These are phyloP conservation scores for Pachypanchax playfairii DNA, from an alignment of 2,113 vertebrate genomes.

Conservation along the genomic window DNA sequence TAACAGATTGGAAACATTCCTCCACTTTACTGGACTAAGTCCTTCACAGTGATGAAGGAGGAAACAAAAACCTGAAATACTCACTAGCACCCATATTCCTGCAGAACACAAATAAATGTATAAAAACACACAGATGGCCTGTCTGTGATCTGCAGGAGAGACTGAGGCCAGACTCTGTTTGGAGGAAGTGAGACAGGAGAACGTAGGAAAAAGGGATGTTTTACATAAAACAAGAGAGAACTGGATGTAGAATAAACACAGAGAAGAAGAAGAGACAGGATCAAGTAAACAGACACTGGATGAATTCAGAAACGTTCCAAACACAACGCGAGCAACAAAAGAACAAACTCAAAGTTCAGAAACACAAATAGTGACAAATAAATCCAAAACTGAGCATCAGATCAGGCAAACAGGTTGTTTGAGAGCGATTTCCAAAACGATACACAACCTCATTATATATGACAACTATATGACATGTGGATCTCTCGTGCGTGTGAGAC, in stretches of 20 bases:
- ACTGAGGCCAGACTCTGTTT: conserved; percentile 28
- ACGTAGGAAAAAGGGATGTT: conserved; percentile 20
- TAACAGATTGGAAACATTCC: conserved; percentile 74
- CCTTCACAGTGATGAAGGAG: conserved; percentile 55
- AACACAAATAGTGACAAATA: conserved; percentile 10
- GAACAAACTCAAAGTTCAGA: conserved; percentile 46
- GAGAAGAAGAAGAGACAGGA: conserved; percentile 7
- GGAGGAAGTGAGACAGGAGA: conserved; percentile 4
- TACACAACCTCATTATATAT: conserved; percentile 10
- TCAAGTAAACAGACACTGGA: conserved; percentile 36
- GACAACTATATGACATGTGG: conserved; percentile 16
- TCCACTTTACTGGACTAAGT: conserved; percentile 42
- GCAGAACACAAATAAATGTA: conserved; percentile 20
- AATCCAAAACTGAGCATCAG: not conserved
- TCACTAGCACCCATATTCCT: conserved; percentile 20
- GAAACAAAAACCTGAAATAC: conserved; percentile 39
- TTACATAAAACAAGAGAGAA: conserved; percentile 22
- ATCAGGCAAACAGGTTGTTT: not conserved
- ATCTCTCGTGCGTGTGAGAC: conserved; percentile 38
- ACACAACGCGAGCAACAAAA: conserved; percentile 19
- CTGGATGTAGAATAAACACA: conserved; percentile 47
- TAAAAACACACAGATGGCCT: conserved; percentile 41
- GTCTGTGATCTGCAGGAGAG: conserved; percentile 22
- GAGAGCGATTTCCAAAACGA: conserved; percentile 31
- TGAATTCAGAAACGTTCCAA: conserved; percentile 29